Evolutionary conservation across 92 coral and sea anemone genomes (phyloP).

Genomic region (Umimayanthus kanabou): DNA sequence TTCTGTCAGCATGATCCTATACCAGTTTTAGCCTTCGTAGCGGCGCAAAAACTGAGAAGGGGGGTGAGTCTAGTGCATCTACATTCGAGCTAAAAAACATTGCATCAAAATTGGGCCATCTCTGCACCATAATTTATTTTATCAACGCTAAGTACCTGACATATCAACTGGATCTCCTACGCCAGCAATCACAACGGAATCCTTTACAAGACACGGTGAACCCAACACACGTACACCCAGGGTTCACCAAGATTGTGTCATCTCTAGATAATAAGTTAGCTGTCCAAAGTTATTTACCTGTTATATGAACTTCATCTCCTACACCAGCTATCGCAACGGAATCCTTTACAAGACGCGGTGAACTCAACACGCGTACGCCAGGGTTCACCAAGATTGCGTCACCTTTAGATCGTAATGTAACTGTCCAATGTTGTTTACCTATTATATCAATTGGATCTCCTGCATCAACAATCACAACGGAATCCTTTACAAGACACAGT

Average conservation of each 20-base stretch:
- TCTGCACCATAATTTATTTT: neutral
- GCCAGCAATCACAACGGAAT: neutral
- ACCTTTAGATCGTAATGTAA: neutral
- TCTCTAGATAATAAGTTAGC: neutral
- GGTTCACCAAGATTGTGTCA: neutral
- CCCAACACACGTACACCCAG: too few relatives aligned
- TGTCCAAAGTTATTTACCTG: conserved; percentile 31
- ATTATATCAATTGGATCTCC: too few relatives aligned
- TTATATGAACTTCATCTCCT: neutral
- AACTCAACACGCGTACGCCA: neutral
- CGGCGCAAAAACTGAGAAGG: too few relatives aligned
- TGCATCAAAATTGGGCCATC: neutral
- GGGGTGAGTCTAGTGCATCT: too few relatives aligned
- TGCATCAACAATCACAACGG: too few relatives aligned
- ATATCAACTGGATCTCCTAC: neutral
- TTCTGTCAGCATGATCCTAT: too few relatives aligned
- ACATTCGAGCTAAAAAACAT: neutral
- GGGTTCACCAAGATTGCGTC: neutral
- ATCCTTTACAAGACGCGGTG: conserved; percentile 33
- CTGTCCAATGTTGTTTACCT: too few relatives aligned
- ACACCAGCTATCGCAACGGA: neutral
- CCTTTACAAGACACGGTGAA: conserved; percentile 20
- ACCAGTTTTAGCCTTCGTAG: too few relatives aligned
- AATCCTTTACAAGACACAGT: too few relatives aligned
- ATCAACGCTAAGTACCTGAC: conserved; percentile 37